Base-by-base conservation (phyloP, 2,888 invertebrate species). In the Zygogramma bicolorata region DNA sequence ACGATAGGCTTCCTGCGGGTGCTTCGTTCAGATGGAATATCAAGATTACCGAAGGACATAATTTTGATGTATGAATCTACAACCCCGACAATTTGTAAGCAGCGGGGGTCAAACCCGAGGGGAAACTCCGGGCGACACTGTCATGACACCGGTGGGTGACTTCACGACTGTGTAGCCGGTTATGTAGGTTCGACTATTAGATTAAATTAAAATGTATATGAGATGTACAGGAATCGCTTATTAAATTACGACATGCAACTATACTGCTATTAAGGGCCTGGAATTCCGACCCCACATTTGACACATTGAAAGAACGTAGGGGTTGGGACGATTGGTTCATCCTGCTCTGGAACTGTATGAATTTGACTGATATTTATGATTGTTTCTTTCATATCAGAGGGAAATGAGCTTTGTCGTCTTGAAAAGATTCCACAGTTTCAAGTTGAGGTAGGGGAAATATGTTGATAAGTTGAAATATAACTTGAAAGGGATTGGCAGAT, bases 171-270 rank as follows among this genome's bases (percentile, higher is more conserved):
- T 82, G 78, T 79, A n/a, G n/a, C 80, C 78, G 75, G 81, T 81
- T 81, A 79, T 76, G 81, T 78, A 79, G 80, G 80, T 79, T 71
- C 75, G 79, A 83, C 82, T 82, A 84, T 84, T 81, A 84, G 84
- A 86, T 86, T 85, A 84, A 85, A 86, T 85, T 86, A 85, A 83
- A 84, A 84, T 81, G 81, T 84, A 82, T 82, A 79, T 79, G 81
- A 83, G 84, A 84, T 85, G 82, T 82, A 80, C 80, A 78, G 80
- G 82, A 81, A 81, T 81, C 83, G 79, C 80, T 86, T 85, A 85
- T 85, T 85, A 84, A 86, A 85, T 86, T 86, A 85, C 79, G 80
- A 83, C 82, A 81, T 82, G 83, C 82, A 83, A 82, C 81, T 82
- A 80, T 81, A 82, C 76, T 79, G 80, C 83, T 80, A 83, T 83